Evolutionary conservation across 2,888 invertebrate genomes (phyloP).

Genomic region (Dinocampus coccinellae): DNA sequence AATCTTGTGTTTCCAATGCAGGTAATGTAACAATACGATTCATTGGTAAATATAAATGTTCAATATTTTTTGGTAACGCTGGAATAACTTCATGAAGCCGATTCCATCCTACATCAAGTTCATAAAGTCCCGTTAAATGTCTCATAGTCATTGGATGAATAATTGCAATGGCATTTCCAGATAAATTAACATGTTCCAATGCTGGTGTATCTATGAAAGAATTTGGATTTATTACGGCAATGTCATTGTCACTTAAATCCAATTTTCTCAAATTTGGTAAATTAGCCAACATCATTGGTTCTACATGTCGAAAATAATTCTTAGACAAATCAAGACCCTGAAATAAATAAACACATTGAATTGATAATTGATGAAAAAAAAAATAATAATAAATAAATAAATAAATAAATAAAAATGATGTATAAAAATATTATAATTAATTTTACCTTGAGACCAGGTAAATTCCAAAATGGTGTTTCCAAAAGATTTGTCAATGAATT

Average conservation of each 20-base stretch:
- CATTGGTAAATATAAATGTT: conserved; percentile 79
- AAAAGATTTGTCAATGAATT: conserved; percentile 83
- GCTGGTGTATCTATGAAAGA: conserved; percentile 80
- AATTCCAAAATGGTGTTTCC: conserved; percentile 85
- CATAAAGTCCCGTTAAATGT: conserved; percentile 81
- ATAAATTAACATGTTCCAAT: conserved; percentile 85
- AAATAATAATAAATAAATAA: no score
- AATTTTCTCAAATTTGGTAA: conserved; percentile 82
- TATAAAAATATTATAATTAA: not conserved
- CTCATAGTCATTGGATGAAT: conserved; percentile 84
- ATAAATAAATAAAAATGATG: no score
- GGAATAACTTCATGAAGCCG: conserved; percentile 81
- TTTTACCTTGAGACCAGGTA: conserved; percentile 80
- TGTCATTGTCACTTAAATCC: conserved; percentile 82
- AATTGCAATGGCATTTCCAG: conserved; percentile 79
- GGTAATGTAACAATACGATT: conserved; percentile 81
- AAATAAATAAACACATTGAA: conserved; percentile 28
- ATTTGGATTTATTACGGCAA: conserved; percentile 79
- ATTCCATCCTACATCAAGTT: conserved; percentile 83
- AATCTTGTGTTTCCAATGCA: conserved; percentile 74
- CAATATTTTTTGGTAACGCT: conserved; percentile 82
- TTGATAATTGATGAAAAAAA: no score
- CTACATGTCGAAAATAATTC: conserved; percentile 81
- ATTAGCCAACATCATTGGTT: conserved; percentile 80
- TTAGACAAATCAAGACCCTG: conserved; percentile 83